These are phyloP conservation scores for Thalassoma bifasciatum DNA, from an alignment of 2,113 vertebrate genomes.

Conservation along the genomic window DNA sequence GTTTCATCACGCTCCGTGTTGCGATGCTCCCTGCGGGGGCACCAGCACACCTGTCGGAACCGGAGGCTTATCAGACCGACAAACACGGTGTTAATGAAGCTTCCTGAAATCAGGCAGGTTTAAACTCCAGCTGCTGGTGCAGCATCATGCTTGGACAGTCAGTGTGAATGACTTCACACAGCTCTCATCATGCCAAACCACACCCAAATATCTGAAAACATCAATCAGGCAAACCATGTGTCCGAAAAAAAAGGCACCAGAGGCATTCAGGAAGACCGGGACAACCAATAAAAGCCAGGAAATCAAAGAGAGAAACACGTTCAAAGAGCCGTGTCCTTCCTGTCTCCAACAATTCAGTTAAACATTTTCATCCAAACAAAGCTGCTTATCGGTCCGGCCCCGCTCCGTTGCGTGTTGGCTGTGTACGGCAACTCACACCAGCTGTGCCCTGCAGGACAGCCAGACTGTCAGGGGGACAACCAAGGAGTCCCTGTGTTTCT, in stretches of 20 bases:
- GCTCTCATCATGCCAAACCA: background rate
- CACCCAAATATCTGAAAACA: background rate
- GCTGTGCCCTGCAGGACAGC: no score
- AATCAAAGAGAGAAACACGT: no score
- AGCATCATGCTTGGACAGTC: background rate
- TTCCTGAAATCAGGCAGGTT: slow-evolving; percentile 3
- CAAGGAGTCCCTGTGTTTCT: no score
- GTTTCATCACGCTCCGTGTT: slow-evolving; percentile 6
- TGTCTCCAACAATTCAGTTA: no score
- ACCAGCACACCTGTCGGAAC: slow-evolving; percentile 19
- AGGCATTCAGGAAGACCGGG: background rate
- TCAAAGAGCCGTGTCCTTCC: no score
- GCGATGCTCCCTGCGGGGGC: slow-evolving; percentile 8
- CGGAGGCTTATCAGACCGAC: slow-evolving; percentile 4
- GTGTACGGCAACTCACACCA: no score
- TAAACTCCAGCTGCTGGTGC: background rate
- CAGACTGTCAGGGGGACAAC: no score
- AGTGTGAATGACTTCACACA: background rate
- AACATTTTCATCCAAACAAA: no score
- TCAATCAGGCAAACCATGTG: slow-evolving; percentile 7
- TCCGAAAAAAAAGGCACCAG: no score
- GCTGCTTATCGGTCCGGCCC: no score
- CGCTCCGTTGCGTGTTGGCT: no score
- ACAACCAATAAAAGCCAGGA: no score
- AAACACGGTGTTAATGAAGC: slow-evolving; percentile 21